Evolutionary conservation across 2,888 invertebrate genomes (phyloP).

Genomic region (Caenorhabditis afra): DNA sequence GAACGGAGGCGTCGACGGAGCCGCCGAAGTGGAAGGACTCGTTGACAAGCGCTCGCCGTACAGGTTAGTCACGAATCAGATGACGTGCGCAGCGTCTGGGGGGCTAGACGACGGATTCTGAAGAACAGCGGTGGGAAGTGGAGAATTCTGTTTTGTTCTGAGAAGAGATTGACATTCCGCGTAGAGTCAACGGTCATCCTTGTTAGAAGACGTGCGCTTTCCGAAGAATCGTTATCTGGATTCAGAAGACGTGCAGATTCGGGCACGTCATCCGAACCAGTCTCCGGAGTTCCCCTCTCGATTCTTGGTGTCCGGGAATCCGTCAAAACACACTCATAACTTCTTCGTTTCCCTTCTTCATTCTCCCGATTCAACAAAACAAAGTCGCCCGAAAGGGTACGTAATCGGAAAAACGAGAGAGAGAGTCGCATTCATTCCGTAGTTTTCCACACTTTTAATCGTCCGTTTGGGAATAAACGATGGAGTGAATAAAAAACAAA

Average conservation of each 20-base stretch:
- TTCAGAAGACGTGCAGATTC: no score
- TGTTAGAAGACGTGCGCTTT: no score
- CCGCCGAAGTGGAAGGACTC: conserved; percentile 40
- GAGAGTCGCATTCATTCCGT: no score
- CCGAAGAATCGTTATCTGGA: neutral
- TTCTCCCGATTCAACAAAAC: conserved; percentile 10
- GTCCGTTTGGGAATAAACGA: conserved; percentile 8
- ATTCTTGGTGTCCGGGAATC: neutral
- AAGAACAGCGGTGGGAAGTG: no score
- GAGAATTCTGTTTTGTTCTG: no score
- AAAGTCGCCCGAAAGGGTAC: neutral
- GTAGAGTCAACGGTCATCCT: no score
- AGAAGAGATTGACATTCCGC: no score
- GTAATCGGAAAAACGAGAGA: neutral
- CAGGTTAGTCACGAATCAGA: conserved; percentile 35
- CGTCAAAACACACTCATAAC: conserved; percentile 14
- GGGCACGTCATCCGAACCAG: no score
- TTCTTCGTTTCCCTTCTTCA: neutral
- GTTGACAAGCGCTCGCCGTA: conserved; percentile 59
- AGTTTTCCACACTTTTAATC: conserved; percentile 19
- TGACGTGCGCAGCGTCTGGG: no score
- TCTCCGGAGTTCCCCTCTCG: no score
- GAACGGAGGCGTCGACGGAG: conserved; percentile 12
- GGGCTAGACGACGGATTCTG: no score
- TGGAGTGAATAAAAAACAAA: conserved; percentile 1